A percentile compares a stretch with the other conserved stretches of the same genome.
phyloP scores from a whole-genome alignment of 2,797 vertebrate genomes.

The Peromyscus attwateri region DNA sequence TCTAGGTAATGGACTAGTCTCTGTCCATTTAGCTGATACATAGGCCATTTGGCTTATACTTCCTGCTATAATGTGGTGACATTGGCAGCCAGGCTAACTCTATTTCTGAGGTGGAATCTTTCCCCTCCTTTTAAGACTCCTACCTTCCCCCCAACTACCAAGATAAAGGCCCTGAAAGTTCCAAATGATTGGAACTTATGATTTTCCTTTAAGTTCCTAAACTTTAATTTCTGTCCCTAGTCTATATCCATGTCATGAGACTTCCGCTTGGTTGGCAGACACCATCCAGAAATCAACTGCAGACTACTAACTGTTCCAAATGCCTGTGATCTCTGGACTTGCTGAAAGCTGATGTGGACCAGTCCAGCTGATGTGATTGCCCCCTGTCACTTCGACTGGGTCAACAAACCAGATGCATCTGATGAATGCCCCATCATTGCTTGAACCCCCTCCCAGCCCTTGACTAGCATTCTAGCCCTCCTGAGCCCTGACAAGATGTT shows the following conservation, averaged over 20 bases:
- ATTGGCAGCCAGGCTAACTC: not conserved
- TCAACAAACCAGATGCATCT: not conserved
- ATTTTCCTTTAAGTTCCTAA: not conserved
- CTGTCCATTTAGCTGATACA: not conserved
- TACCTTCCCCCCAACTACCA: not conserved
- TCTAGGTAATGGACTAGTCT: not conserved
- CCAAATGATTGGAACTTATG: not conserved
- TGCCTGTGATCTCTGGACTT: not conserved
- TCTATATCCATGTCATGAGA: not conserved
- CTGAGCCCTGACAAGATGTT: not conserved
- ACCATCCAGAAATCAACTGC: not conserved
- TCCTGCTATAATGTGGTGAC: not conserved
- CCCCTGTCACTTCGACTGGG: not conserved
- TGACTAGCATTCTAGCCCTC: not conserved
- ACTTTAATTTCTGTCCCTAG: not conserved
- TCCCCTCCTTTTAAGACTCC: not conserved
- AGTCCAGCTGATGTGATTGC: not conserved
- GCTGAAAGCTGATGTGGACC: not conserved
- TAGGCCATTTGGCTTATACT: not conserved
- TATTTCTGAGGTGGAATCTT: not conserved
- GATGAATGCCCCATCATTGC: not conserved
- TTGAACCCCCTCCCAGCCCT: not conserved
- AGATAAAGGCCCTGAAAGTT: not conserved
- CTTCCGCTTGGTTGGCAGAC: not conserved
- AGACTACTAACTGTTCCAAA: not conserved